Evolutionary conservation across 2,797 vertebrate species (phyloP), one percentile per base, ranked within the genome.

Genomic region (Otolemur crassicaudatus): DNA sequence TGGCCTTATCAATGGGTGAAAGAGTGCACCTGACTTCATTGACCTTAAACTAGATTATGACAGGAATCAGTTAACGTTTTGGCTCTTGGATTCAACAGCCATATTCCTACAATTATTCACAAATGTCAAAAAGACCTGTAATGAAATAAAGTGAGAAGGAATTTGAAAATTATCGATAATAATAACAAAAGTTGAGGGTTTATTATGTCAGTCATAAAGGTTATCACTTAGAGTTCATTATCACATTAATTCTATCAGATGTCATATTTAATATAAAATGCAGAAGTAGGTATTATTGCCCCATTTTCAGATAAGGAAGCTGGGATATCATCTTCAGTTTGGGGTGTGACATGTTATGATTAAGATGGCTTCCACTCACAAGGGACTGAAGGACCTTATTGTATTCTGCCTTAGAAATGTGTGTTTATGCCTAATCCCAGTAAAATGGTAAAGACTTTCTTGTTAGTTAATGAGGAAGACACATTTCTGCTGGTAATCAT

Each of bases 21-120:
- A 95, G n/a, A 97, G 67, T 31, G n/a, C 25, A 90, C 29, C 58
- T 95, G 56, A 87, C 86, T 76, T 72, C 88, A 67, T 3, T 91
- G 87, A 79, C 85, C 16, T n/a, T 69, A 22, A 40, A 88, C 65
- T 1, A 77, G 25, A 61, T 87, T 88, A 80, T 40, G 96, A 17
- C 0, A 80, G 43, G 49, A 98, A 93, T 7, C 14, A 0, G 37
- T 49, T 85, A 93, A 94, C 2, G 22, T 80, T 73, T 34, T 17
- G 13, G 37, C 34, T 87, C 11, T 84, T 73, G 73, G 37, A 43
- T 7, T 70, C 73, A 61, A 53, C 27, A 70, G 20, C 29, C 16
- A 80, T 46, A 70, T 46, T 82, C 63, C 80, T 40, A 22, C 2
- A 83, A 73, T 69, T 4, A 13, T 56, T 81, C 19, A 69, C 31